These are phyloP conservation scores for Theonella swinhoei DNA, from an alignment of 37 sponge, comb jelly and placozoan genomes.

Conservation along the genomic window DNA sequence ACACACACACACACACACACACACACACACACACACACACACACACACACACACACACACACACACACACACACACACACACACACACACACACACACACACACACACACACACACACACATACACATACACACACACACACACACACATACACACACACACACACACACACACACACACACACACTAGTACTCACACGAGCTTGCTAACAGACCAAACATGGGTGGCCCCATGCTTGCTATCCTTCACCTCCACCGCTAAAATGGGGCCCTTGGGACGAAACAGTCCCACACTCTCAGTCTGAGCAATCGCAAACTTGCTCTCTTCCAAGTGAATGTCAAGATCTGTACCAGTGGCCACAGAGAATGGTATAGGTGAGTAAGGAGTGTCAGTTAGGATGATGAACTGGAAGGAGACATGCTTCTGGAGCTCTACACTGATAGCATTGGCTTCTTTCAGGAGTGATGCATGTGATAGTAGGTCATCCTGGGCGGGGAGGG, in stretches of 20 bases:
- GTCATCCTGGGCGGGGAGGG: conserved; percentile 41
- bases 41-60: too few relatives aligned
- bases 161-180: conserved; percentile 39
- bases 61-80: conserved; percentile 50
- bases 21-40: too few relatives aligned
- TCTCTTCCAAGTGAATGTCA: conserved; percentile 37
- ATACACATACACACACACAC: too few relatives aligned
- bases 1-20: too few relatives aligned
- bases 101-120: conserved; percentile 19
- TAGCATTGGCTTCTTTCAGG: conserved; percentile 93
- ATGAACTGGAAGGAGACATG: conserved; percentile 88
- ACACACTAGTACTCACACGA: conserved; percentile 72
- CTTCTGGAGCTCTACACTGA: conserved; percentile 88
- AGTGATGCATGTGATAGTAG: conserved; percentile 65
- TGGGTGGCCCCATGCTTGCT: conserved; percentile 77
- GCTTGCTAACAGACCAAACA: conserved; percentile 85
- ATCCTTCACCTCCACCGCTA: conserved; percentile 86
- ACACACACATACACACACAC: conserved; percentile 63
- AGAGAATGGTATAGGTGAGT: conserved; percentile 76
- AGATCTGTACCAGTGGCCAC: conserved; percentile 69
- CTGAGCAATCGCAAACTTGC: not conserved
- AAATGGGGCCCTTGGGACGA: conserved; percentile 34
- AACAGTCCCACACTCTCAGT: not conserved
- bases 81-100: conserved; percentile 39
- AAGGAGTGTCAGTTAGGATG: conserved; percentile 77